Percentiles rank a stretch among this genome's conserved stretches.
Conservation (phyloP, 92 coral and sea anemone genomes). For the Epizoanthus illoricatus region DNA sequence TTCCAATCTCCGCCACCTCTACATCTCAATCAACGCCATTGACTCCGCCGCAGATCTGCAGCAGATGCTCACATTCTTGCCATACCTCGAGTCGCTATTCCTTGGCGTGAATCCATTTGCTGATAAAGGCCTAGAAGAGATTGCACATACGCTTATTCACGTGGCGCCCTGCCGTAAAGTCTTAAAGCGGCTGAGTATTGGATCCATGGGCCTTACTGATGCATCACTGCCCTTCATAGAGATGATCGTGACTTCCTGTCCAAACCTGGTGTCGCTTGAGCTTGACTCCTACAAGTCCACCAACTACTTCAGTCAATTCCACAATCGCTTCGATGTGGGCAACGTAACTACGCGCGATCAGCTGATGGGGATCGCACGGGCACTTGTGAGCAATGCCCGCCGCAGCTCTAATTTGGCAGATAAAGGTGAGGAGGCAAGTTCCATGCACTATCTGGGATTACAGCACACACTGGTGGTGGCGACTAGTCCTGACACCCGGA, state of each 20-base stretch:
- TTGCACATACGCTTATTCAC: constrained; percentile 35
- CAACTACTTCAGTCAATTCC: constrained; percentile 58
- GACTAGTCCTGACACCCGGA: constrained; percentile 20
- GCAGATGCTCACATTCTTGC: constrained; percentile 50
- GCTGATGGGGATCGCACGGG: constrained; percentile 43
- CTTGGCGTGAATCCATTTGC: constrained; percentile 55
- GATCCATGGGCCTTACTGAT: constrained; percentile 56
- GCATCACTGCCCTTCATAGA: constrained; percentile 55
- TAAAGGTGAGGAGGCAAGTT: not conserved
- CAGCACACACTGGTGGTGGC: constrained; percentile 61
- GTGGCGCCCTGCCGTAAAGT: constrained; percentile 43
- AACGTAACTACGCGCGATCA: constrained; percentile 37
- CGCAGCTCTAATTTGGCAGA: not conserved
- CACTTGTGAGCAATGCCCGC: constrained; percentile 53
- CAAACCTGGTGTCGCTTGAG: constrained; percentile 57
- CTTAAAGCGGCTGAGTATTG: constrained; percentile 50
- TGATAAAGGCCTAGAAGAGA: constrained; percentile 45
- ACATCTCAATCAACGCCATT: constrained; percentile 60
- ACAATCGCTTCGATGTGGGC: constrained; percentile 56
- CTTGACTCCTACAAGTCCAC: constrained; percentile 69
- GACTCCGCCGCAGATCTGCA: constrained; percentile 40
- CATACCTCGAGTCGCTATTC: constrained; percentile 56
- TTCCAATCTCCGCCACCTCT: constrained; percentile 58
- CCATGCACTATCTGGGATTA: constrained; percentile 61
- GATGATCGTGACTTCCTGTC: constrained; percentile 56